These are phyloP conservation scores for Triplophysa rosa DNA, from an alignment of 2,113 vertebrate genomes.

Conservation along the genomic window DNA sequence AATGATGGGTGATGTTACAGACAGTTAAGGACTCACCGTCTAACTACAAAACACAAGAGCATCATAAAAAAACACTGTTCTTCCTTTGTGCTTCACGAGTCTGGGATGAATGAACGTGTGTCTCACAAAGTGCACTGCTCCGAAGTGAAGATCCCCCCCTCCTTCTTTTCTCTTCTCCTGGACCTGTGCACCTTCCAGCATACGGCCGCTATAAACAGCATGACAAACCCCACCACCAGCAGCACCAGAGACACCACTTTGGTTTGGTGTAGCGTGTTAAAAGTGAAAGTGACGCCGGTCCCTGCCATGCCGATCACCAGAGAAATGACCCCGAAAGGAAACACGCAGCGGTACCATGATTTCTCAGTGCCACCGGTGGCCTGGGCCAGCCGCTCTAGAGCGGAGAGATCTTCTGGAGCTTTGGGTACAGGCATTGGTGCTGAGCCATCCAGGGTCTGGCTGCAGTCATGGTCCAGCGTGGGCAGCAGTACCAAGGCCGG, in stretches of 20 bases:
- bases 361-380: conserved; percentile 85
- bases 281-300: conserved; percentile 86
- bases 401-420: conserved; percentile 70
- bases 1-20: neutral
- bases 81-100: neutral
- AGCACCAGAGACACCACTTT: conserved; percentile 83
- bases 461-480: conserved; percentile 62
- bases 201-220: conserved; percentile 79
- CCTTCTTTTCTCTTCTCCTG: conserved; percentile 74
- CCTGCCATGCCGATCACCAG: conserved; percentile 81
- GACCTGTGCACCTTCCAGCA: conserved; percentile 83
- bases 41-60: neutral
- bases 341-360: conserved; percentile 83
- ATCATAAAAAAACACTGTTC: neutral
- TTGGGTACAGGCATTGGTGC: conserved; percentile 59
- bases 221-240: conserved; percentile 73
- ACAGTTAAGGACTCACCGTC: conserved; percentile 1
- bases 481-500: conserved; percentile 63
- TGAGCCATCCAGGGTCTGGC: conserved; percentile 73
- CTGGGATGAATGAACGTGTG: neutral
- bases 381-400: conserved; percentile 80
- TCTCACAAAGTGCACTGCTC: conserved; percentile 82
- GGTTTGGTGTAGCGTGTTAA: conserved; percentile 81
- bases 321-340: conserved; percentile 82
- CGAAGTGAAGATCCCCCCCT: conserved; percentile 68